These are phyloP conservation scores for Platysteira castanea DNA, from an alignment of 2,113 vertebrate species.

Conservation along the genomic window DNA sequence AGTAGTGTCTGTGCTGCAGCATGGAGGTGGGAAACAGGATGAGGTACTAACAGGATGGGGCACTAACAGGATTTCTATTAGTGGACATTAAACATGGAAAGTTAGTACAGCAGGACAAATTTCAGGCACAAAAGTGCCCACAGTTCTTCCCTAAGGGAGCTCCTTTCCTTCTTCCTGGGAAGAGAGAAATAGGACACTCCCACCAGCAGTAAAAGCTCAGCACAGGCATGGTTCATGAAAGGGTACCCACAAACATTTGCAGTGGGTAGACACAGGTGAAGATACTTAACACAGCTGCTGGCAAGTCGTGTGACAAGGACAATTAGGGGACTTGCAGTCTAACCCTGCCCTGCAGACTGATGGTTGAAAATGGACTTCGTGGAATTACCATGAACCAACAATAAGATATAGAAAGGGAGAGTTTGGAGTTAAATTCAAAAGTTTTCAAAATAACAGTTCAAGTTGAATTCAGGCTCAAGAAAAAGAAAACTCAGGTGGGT, in stretches of 20 bases:
- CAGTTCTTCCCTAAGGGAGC: background rate
- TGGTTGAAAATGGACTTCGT: background rate
- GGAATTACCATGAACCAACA: background rate
- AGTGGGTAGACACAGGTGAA: background rate
- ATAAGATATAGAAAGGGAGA: background rate
- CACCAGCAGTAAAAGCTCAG: background rate
- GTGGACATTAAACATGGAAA: background rate
- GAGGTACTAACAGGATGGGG: background rate
- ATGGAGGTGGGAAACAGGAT: background rate
- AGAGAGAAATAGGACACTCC: background rate
- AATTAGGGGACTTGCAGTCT: background rate
- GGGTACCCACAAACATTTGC: background rate
- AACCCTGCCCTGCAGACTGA: background rate
- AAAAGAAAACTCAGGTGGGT: background rate
- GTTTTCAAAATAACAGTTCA: background rate
- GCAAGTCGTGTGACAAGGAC: fast-evolving
- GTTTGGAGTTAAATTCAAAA: background rate
- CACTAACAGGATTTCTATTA: background rate
- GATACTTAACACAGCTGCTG: background rate
- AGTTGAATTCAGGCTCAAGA: background rate
- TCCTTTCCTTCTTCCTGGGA: background rate
- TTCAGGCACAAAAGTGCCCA: background rate
- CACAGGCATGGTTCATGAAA: background rate
- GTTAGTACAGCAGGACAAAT: background rate
- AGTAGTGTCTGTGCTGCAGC: background rate